Conservation (phyloP, 2,113 vertebrate species). For the Tricholaema leucomelas region DNA sequence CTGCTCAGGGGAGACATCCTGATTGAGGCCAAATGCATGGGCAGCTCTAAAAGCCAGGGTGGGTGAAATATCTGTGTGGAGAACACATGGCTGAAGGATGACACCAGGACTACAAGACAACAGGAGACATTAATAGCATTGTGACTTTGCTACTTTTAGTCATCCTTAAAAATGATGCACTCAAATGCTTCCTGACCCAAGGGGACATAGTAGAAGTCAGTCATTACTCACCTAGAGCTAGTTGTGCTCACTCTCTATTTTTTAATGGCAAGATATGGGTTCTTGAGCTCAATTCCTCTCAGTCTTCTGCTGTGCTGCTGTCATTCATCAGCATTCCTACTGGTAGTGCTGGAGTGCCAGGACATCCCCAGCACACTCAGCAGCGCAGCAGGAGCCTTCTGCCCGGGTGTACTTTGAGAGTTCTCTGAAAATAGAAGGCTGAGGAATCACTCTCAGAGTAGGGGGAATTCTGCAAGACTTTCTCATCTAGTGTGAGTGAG, state of each 20-base stretch:
- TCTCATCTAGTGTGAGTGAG: background rate
- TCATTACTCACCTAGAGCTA: slow-evolving; percentile 23
- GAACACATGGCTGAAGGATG: background rate
- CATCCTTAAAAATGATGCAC: slow-evolving; percentile 52
- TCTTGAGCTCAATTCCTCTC: background rate
- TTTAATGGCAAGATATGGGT: background rate
- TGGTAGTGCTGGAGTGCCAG: background rate
- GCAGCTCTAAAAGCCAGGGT: background rate
- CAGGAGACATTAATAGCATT: background rate
- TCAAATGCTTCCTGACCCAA: slow-evolving; percentile 32
- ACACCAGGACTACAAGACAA: background rate
- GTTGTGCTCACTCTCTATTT: background rate
- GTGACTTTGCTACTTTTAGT: background rate
- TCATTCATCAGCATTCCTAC: background rate
- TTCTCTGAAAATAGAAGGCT: background rate
- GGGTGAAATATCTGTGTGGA: background rate
- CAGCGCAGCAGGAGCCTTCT: background rate
- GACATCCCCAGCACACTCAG: background rate
- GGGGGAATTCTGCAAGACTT: background rate
- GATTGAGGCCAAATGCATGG: background rate
- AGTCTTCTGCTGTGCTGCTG: background rate
- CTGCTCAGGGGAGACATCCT: background rate
- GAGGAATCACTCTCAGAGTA: background rate
- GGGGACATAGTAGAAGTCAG: background rate
- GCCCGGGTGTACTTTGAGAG: background rate